Evolutionary conservation across 2,113 vertebrate genomes (phyloP), one percentile per base, ranked within the genome.

Genomic region (Hystrix brachyura): DNA sequence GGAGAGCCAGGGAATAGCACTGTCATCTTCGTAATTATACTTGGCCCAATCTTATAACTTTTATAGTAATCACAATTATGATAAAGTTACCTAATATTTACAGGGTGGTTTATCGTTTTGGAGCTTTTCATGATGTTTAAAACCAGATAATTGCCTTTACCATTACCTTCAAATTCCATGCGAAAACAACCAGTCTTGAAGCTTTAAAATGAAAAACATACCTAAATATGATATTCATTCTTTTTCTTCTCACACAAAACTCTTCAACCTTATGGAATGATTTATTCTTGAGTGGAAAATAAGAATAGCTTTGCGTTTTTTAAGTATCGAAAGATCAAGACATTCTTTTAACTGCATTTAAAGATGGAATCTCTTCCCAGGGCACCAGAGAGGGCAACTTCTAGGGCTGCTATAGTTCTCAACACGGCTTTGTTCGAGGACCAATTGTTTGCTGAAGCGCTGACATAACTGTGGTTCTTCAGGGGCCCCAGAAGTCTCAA

Each of bases 61-160:
- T 87, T 86, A 43, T 3, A 51, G 46, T 62, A 88, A 34, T 93
- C 84, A 90, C 67, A 32, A 80, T 74, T 81, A 83, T 59, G 29
- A 53, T 60, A 53, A 7, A 64, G 38, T 34, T 67, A 25, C 9
- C 8, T 74, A 90, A 79, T 18, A 79, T 71, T 64, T 69, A 82
- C 32, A 71, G 51, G 19, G 9, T 55, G 48, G 51, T 87, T 78
- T 89, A 53, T 72, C 43, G 90, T 76, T 78, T 96, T 25, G 76
- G 46, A 95, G 59, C 19, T 91, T n/a, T 48, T 82, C 46, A 60
- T 89, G 34, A 85, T 82, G 32, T 23, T 95, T 92, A 78, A 67
- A 43, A 32, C 10, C 34, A 74, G 15, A 60, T 57, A 88, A 93
- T 25, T 83, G 51, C 48, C 51, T 93, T 84, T 67, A 65, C 8